These are phyloP conservation scores for Amniataba percoides DNA, from an alignment of 2,797 vertebrate species.

Conservation along the genomic window DNA sequence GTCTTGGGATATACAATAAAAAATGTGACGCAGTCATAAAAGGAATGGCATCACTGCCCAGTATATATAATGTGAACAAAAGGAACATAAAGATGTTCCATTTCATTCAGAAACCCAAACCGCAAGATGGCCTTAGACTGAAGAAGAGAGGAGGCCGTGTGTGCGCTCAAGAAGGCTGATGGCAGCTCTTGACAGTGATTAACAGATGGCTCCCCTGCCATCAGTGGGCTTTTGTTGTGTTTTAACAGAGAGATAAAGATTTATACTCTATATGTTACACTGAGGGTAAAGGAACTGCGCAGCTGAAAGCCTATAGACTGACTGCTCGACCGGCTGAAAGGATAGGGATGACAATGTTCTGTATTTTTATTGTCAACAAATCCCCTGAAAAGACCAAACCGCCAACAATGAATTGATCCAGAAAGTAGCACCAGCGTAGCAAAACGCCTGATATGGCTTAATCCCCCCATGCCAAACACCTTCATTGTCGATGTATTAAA, in stretches of 20 bases:
- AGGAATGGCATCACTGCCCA: slow-evolving; percentile 84
- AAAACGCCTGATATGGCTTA: slow-evolving; percentile 4
- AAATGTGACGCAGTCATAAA: slow-evolving; percentile 87
- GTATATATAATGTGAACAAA: slow-evolving; percentile 88
- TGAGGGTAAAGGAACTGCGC: slow-evolving; percentile 60
- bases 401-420: slow-evolving; percentile 2
- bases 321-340: slow-evolving; percentile 43
- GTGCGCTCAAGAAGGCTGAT: slow-evolving; percentile 66
- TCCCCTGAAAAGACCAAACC: not conserved
- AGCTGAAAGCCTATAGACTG: slow-evolving; percentile 47
- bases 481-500: not conserved
- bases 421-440: slow-evolving; percentile 4
- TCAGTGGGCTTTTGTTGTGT: slow-evolving; percentile 75
- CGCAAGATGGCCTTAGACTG: slow-evolving; percentile 73
- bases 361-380: slow-evolving; percentile 20
- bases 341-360: slow-evolving; percentile 9
- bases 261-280: slow-evolving; percentile 62
- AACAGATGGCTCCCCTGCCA: slow-evolving; percentile 77
- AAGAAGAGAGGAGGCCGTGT: slow-evolving; percentile 58
- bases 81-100: slow-evolving; percentile 86
- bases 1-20: slow-evolving; percentile 88
- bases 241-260: slow-evolving; percentile 77
- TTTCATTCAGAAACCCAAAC: slow-evolving; percentile 77
- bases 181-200: slow-evolving; percentile 78
- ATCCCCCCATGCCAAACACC: not conserved